These are phyloP conservation scores for Parthenolecanium corni DNA, from an alignment of 2,888 invertebrate genomes.

Conservation along the genomic window DNA sequence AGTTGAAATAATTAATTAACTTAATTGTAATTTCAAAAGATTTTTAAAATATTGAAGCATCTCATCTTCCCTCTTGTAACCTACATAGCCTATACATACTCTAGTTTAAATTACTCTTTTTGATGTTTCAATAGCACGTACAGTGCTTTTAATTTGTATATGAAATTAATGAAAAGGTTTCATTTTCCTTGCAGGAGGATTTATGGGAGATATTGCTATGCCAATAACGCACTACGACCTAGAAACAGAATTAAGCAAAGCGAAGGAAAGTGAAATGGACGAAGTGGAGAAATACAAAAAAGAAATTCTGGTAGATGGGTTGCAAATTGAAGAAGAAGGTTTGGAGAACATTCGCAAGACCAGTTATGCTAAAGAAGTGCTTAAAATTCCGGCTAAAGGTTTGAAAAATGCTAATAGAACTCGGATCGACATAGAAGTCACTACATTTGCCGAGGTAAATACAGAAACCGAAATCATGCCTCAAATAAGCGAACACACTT, in stretches of 20 bases:
- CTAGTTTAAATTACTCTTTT: too few species aligned
- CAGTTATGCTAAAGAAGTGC: conserved; percentile 41
- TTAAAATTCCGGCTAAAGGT: background rate
- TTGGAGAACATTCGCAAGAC: conserved; percentile 39
- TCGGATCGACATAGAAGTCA: background rate
- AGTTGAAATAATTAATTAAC: too few species aligned
- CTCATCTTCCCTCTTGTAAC: too few species aligned
- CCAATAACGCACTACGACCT: conserved; percentile 38
- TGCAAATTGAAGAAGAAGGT: conserved; percentile 75
- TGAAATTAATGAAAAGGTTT: too few species aligned
- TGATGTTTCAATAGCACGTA: too few species aligned
- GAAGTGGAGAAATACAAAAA: conserved; percentile 72
- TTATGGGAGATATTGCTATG: conserved; percentile 73
- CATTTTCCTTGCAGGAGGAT: conserved; percentile 59
- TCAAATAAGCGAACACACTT: conserved; percentile 33
- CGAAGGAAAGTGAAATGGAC: conserved; percentile 46
- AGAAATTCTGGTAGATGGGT: conserved; percentile 61
- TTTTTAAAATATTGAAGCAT: too few species aligned
- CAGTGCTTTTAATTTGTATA: too few species aligned
- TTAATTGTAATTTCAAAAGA: too few species aligned
- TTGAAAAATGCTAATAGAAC: background rate
- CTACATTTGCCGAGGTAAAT: conserved; percentile 36
- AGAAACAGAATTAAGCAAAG: conserved; percentile 42
- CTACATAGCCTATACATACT: too few species aligned
- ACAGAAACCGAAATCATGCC: conserved; percentile 37